phyloP scores from a whole-genome alignment of 2,888 invertebrate genomes.

The Megalurothrips usitatus region DNA sequence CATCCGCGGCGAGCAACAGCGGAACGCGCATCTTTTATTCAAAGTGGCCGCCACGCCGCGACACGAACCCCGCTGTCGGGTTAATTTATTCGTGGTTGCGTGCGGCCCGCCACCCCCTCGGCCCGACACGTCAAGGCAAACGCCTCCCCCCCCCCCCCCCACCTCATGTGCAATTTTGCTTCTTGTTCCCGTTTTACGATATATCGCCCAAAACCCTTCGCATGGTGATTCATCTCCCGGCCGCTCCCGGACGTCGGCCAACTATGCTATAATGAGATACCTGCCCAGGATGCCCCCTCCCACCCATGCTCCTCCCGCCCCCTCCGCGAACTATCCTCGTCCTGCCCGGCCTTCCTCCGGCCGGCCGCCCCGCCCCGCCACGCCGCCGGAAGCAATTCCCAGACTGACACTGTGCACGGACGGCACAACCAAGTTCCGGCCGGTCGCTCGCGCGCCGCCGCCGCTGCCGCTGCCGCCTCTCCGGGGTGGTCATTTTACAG shows the following conservation, averaged over 20 bases:
- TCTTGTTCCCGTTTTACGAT: neutral
- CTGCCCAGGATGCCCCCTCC: neutral
- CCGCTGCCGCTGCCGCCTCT: too few relatives aligned
- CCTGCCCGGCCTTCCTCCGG: neutral
- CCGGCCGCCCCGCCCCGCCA: conserved; percentile 1
- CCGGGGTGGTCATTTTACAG: too few relatives aligned
- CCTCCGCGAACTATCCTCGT: neutral
- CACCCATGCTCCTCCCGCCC: neutral
- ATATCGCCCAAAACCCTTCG: neutral
- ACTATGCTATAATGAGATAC: conserved; percentile 26
- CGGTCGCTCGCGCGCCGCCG: too few relatives aligned
- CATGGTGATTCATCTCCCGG: neutral
- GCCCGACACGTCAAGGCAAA: neutral
- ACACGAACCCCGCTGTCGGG: neutral
- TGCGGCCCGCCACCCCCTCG: neutral
- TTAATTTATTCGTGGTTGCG: neutral
- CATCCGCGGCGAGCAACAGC: too few relatives aligned
- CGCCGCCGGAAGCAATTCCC: neutral
- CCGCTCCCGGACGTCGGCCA: neutral
- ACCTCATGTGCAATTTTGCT: neutral
- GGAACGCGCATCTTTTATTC: neutral
- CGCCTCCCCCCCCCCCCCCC: neutral
- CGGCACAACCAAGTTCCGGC: too few relatives aligned
- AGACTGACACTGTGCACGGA: neutral
- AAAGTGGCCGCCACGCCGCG: neutral